Base-by-base conservation (phyloP, 35 echinoderm and acorn worm species). In the Diadema setosum region DNA sequence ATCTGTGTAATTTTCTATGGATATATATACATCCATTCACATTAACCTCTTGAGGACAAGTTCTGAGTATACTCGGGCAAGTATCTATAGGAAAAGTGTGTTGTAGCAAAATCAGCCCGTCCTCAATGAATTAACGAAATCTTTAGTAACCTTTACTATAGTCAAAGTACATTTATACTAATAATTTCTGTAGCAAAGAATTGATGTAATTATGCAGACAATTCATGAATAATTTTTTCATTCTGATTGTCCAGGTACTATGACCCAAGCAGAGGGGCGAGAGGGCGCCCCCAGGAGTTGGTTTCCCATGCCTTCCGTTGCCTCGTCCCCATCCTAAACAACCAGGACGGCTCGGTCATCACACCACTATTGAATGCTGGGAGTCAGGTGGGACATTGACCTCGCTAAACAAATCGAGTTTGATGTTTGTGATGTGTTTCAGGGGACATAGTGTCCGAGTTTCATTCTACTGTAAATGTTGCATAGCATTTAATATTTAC, bases 331-430 rank as follows among this genome's bases (percentile, higher is more conserved):
- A 70, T 89, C 5, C 73, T 89, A 12, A 60, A 60, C 49, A 81
- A 89, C 37, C 43, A 89, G 82, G 87, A 81, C 14, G 87, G 87
- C n/a, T 60, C 67, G 1, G 75, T 89, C 39, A 89, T 89, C 15
- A 89, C 87, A 89, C 87, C 87, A n/a, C 36, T 89, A 21, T 75
- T 89, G 0, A 89, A 75, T 18, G 45, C 87, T 24, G 87, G 87
- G 17, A 64, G 67, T 63, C 87, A 89, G 75, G 87, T 89, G n/a
- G n/a, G n/a, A n/a, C n/a, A n/a, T n/a, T n/a, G n/a, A n/a, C n/a
- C n/a, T n/a, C n/a, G 60, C 24, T 26, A 30, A 5, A 18, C 23
- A 65, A 65, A 57, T 14, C 12, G 12, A 14, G 21, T 12, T 57
- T 57, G 50, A 14, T 12, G 50, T 57, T 57, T 14, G 12, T 57